Percentiles rank a stretch among this genome's conserved stretches.
phyloP scores from a whole-genome alignment of 2,797 vertebrate genomes.

The Buphagus erythrorhynchus region DNA sequence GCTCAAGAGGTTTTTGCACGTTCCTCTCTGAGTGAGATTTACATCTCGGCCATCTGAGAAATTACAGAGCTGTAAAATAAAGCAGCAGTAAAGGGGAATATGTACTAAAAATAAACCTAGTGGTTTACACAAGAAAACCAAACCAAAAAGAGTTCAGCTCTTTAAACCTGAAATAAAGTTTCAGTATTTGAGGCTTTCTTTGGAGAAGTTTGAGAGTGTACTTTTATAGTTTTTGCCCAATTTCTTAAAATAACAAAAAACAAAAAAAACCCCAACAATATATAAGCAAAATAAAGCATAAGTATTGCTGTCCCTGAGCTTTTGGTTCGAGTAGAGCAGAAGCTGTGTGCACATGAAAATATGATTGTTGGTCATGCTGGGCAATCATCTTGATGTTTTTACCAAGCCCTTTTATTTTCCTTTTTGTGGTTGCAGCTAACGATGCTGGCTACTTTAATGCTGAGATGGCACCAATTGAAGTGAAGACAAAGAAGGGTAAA shows the following conservation, averaged over 20 bases:
- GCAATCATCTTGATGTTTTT: neutral
- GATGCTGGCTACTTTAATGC: conserved; percentile 87
- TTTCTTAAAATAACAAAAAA: neutral
- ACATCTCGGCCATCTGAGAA: neutral
- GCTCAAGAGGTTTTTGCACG: neutral
- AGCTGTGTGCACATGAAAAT: neutral
- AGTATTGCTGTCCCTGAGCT: neutral
- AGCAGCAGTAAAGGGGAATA: neutral
- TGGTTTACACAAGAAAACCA: neutral
- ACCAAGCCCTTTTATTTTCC: neutral
- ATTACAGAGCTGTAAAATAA: neutral
- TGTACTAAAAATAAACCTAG: neutral
- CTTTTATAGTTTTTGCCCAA: neutral
- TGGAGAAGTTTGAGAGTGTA: neutral
- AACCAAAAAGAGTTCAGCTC: neutral
- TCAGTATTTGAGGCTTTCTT: neutral
- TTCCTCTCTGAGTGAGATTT: neutral
- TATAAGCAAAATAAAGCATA: neutral
- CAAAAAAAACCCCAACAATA: accelerated
- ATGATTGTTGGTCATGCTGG: neutral
- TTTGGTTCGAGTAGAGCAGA: neutral
- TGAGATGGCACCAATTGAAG: conserved; percentile 91
- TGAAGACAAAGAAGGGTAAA: conserved; percentile 91
- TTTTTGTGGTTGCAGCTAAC: conserved; percentile 78
- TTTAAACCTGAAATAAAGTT: neutral